These are phyloP conservation scores for Pseudochaenichthys georgianus DNA, from an alignment of 2,797 vertebrate genomes.

Conservation along the genomic window DNA sequence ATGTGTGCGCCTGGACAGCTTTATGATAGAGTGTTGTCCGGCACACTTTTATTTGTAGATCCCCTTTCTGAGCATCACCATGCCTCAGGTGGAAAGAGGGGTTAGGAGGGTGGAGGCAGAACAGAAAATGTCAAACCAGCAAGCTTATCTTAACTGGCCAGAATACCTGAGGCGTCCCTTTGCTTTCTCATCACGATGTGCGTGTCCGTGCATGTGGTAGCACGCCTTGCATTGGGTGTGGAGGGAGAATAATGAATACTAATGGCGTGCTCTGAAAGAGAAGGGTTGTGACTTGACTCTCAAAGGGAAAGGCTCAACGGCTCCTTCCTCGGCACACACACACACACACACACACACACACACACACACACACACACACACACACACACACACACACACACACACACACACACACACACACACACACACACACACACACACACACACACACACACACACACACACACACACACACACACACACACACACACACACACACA, in stretches of 20 bases:
- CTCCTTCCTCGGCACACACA: slow-evolving; percentile 40
- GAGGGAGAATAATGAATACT: slow-evolving; percentile 80
- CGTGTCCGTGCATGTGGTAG: slow-evolving; percentile 66
- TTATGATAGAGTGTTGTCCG: slow-evolving; percentile 23
- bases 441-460: too few species aligned
- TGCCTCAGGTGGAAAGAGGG: slow-evolving; percentile 51
- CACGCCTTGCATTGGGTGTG: slow-evolving; percentile 59
- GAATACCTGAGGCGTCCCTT: slow-evolving; percentile 75
- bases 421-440: too few species aligned
- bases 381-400: not conserved
- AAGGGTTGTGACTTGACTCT: slow-evolving; percentile 78
- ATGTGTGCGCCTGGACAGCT: slow-evolving; percentile 28
- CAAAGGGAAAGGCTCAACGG: slow-evolving; percentile 67
- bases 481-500: too few species aligned
- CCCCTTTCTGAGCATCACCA: slow-evolving; percentile 47
- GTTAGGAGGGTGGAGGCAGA: slow-evolving; percentile 21
- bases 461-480: too few species aligned
- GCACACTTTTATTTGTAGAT: slow-evolving; percentile 28
- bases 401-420: slow-evolving; percentile 25
- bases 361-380: slow-evolving; percentile 23
- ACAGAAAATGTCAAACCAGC: slow-evolving; percentile 75
- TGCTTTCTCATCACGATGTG: slow-evolving; percentile 61
- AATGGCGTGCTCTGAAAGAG: slow-evolving; percentile 75
- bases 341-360: slow-evolving; percentile 23
- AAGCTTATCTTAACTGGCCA: slow-evolving; percentile 80